These are phyloP conservation scores for Chionomys nivalis DNA, from an alignment of 2,113 vertebrate species.

Conservation along the genomic window DNA sequence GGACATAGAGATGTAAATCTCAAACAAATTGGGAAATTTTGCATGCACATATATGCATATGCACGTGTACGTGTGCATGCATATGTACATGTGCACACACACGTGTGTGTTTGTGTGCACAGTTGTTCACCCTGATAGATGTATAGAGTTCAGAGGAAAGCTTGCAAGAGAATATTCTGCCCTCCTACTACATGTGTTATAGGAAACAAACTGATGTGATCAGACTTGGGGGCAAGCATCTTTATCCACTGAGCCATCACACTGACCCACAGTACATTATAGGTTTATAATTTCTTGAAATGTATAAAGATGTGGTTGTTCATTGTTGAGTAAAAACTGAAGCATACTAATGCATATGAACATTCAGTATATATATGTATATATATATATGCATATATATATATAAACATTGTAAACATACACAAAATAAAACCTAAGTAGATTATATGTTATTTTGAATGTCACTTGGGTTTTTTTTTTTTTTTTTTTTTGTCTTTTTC, in stretches of 20 bases:
- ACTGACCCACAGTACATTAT: not conserved
- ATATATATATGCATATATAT: not conserved
- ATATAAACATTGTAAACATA: not conserved
- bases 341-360: not conserved
- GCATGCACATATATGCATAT: too few species aligned
- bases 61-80: not conserved
- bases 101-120: not conserved
- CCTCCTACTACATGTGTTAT: too few species aligned
- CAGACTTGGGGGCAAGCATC: not conserved
- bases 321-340: not conserved
- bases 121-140: not conserved
- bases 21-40: not conserved
- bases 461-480: not conserved
- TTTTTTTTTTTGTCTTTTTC: too few species aligned
- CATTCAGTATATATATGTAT: not conserved
- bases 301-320: not conserved
- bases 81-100: not conserved
- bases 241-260: not conserved
- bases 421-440: not conserved
- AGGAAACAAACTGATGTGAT: not conserved
- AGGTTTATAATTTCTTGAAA: not conserved
- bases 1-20: not conserved
- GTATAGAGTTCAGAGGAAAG: not conserved
- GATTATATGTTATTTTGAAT: constrained; percentile 1
- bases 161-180: not conserved